Percentiles rank a stretch among this genome's conserved stretches.
Conservation (phyloP, 2,888 invertebrate genomes). For the Sycophila texana region DNA sequence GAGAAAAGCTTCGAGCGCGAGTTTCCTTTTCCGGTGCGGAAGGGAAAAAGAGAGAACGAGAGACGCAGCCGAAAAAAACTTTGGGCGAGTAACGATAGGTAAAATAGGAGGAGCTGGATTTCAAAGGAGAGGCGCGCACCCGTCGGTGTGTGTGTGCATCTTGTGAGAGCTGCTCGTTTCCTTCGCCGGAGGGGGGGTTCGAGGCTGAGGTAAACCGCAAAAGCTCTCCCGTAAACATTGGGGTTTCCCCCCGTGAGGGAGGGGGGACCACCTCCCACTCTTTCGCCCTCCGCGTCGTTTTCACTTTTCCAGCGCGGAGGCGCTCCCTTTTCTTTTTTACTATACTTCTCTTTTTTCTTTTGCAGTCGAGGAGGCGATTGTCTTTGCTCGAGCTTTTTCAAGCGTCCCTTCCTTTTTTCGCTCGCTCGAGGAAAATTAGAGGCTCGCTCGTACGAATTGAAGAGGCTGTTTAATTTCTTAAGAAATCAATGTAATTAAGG, state of each 20-base stretch:
- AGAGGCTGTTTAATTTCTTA: no score
- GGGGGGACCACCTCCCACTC: no score
- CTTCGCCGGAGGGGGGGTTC: neutral
- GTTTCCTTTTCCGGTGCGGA: neutral
- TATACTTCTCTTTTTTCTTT: neutral
- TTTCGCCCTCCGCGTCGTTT: no score
- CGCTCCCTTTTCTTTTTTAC: neutral
- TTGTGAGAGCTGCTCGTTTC: neutral
- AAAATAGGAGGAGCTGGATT: conserved; percentile 30
- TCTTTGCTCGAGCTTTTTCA: no score
- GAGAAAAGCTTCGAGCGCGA: neutral
- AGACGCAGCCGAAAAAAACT: neutral
- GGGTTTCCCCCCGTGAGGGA: conserved; percentile 50
- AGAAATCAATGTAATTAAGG: no score
- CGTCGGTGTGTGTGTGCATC: neutral
- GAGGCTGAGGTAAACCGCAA: conserved; percentile 54
- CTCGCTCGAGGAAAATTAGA: no score
- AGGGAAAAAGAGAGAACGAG: neutral
- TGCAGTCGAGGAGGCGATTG: neutral
- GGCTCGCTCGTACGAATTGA: no score
- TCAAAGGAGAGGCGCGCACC: conserved; percentile 16
- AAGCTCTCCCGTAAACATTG: conserved; percentile 62
- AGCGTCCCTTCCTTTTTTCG: no score
- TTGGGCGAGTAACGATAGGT: conserved; percentile 9
- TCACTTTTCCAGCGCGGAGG: no score